These are phyloP conservation scores for Crotalus tigris DNA, from an alignment of 2,113 vertebrate species.

Conservation along the genomic window DNA sequence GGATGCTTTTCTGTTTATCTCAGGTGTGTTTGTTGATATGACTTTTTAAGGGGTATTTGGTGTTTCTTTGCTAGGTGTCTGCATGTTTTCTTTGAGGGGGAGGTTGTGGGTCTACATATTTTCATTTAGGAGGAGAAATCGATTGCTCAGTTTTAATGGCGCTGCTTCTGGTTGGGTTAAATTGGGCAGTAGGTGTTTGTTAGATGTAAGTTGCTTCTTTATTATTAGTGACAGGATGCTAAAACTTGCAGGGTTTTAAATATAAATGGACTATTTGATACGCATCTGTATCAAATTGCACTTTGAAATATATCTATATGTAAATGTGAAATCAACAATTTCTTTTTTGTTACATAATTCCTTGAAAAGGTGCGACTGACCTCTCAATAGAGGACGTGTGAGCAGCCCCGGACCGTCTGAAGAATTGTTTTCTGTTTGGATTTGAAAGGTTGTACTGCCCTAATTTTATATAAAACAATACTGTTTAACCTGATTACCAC, in stretches of 20 bases:
- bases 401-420: background rate
- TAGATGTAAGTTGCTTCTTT: too few relatives aligned
- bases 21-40: too few relatives aligned
- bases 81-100: too few relatives aligned
- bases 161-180: too few relatives aligned
- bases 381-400: background rate
- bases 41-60: too few relatives aligned
- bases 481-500: background rate
- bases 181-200: too few relatives aligned
- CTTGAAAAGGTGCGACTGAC: background rate
- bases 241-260: background rate
- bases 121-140: too few relatives aligned
- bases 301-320: background rate
- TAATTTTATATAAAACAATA: background rate
- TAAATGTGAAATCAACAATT: background rate
- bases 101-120: too few relatives aligned
- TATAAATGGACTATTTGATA: background rate
- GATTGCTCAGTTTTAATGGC: too few relatives aligned
- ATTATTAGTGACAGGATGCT: background rate
- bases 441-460: background rate
- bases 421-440: background rate
- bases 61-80: too few relatives aligned
- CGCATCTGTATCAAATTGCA: background rate
- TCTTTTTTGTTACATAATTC: background rate
- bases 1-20: too few relatives aligned